Evolutionary conservation across 2,888 invertebrate genomes (phyloP).

Genomic region (Drosophila acutilabella): DNA sequence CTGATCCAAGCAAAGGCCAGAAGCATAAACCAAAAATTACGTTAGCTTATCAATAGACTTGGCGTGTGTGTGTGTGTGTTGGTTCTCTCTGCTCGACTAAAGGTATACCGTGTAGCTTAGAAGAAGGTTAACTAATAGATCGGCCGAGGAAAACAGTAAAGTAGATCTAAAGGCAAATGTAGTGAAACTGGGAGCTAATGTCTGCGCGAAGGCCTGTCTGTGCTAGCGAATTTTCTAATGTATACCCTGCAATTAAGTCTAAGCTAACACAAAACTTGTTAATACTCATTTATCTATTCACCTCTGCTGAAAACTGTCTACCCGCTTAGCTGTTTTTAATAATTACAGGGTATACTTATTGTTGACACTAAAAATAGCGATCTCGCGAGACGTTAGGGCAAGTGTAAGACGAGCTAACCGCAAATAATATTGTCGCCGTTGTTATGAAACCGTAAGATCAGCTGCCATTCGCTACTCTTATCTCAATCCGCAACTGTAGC

Average conservation of each 20-base stretch:
- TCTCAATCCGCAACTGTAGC: slow-evolving; percentile 36
- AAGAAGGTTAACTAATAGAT: not conserved
- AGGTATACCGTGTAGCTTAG: not conserved
- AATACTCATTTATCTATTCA: no score
- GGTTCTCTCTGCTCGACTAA: slow-evolving; percentile 12
- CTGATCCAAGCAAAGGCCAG: slow-evolving; percentile 23
- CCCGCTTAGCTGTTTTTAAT: not conserved
- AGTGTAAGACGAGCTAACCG: slow-evolving; percentile 73
- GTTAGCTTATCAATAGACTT: slow-evolving; percentile 1
- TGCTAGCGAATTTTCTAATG: no score
- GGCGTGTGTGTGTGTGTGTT: slow-evolving; percentile 2
- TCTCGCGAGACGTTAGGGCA: slow-evolving; percentile 24
- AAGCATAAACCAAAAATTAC: slow-evolving; percentile 17
- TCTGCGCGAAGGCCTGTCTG: no score
- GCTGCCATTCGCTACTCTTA: slow-evolving; percentile 43
- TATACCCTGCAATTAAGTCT: no score
- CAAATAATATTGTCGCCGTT: slow-evolving; percentile 51
- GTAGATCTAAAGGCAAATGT: no score
- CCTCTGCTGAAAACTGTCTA: no score
- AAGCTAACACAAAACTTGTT: no score
- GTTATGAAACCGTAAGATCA: slow-evolving; percentile 60
- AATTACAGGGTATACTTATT: slow-evolving; percentile 14
- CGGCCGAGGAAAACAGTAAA: no score
- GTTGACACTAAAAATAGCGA: slow-evolving; percentile 29
- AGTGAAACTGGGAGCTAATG: no score